Evolutionary conservation across 2,888 invertebrate genomes (phyloP), one percentile per base, ranked within the genome.

Genomic region (Apodemia duryi): DNA sequence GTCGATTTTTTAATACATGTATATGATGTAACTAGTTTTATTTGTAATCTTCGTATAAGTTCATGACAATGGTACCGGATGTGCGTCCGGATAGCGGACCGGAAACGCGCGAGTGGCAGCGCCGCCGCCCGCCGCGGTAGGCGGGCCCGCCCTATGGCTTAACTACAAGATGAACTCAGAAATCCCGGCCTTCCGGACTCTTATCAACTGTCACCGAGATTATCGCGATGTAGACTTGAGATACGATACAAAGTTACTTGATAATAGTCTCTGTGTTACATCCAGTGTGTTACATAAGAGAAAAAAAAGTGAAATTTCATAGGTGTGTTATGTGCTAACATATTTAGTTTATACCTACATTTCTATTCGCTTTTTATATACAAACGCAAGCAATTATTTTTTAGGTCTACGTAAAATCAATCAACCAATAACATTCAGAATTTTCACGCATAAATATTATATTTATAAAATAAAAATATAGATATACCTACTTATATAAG

Each of bases 21-120:
- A n/a, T 7, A 51, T 1, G n/a, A 21, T 21, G 6, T 5, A 51
- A n/a, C 7, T 51, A 7, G 51, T 51, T 7, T 7, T n/a, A n/a
- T 49, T 21, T 49, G 13, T 49, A 49, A 49, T 49, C 49, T 49
- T 21, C 49, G 49, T 21, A n/a, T 49, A 49, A 21, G 49, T 49
- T 49, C 38, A 38, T 52, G 62, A 10, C 54, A 62, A 64, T 65
- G 66, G 69, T 71, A 71, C 81, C 83, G 84, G 85, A 83, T 79
- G 78, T 81, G 78, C 87, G 85, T 75, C 79, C 88, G 88, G 88
- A 86, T 84, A 79, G 80, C 78, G 67, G 75, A 81, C 88, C 89
- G 88, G 89, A 88, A 88, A 77, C 83, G 72, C 71, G 72, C 79
- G 78, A 86, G 81, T 85, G 85, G 70, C 76, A 75, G 69, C 66